Percentiles rank a stretch among this genome's conserved stretches.
Evolutionary conservation across 2,797 vertebrate species (phyloP).

Genomic region (Microctenopoma steveboyesi): DNA sequence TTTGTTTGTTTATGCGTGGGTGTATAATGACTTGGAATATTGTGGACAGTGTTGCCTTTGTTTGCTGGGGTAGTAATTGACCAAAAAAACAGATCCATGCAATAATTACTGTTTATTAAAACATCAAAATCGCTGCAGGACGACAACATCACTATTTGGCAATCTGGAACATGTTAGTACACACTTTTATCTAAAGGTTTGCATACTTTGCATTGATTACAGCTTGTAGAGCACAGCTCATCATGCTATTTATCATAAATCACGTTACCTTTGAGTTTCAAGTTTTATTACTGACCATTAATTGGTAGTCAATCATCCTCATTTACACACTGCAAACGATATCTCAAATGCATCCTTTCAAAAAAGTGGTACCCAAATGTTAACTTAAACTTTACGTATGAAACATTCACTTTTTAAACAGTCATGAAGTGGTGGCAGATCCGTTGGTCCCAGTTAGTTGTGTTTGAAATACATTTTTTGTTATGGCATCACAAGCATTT

Average conservation of each 20-base stretch:
- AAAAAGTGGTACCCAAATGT: slow-evolving; percentile 42
- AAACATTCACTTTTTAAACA: slow-evolving; percentile 64
- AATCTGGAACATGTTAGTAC: slow-evolving; percentile 72
- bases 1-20: slow-evolving; percentile 62
- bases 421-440: slow-evolving; percentile 37
- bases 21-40: slow-evolving; percentile 53
- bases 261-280: slow-evolving; percentile 29
- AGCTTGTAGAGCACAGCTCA: slow-evolving; percentile 38
- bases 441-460: slow-evolving; percentile 69
- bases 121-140: slow-evolving; percentile 63
- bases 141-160: slow-evolving; percentile 77
- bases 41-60: slow-evolving; percentile 37
- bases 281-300: slow-evolving; percentile 54
- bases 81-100: slow-evolving; percentile 66
- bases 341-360: slow-evolving; percentile 27
- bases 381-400: slow-evolving; percentile 52
- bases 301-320: slow-evolving; percentile 13
- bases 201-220: slow-evolving; percentile 41
- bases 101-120: slow-evolving; percentile 81
- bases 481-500: slow-evolving; percentile 56
- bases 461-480: slow-evolving; percentile 15
- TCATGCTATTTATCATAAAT: slow-evolving; percentile 29
- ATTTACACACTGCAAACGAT: slow-evolving; percentile 46
- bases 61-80: slow-evolving; percentile 46
- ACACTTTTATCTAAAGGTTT: slow-evolving; percentile 52